phyloP scores from a whole-genome alignment of 2,797 vertebrate genomes.

The Sebastes nivosus region DNA sequence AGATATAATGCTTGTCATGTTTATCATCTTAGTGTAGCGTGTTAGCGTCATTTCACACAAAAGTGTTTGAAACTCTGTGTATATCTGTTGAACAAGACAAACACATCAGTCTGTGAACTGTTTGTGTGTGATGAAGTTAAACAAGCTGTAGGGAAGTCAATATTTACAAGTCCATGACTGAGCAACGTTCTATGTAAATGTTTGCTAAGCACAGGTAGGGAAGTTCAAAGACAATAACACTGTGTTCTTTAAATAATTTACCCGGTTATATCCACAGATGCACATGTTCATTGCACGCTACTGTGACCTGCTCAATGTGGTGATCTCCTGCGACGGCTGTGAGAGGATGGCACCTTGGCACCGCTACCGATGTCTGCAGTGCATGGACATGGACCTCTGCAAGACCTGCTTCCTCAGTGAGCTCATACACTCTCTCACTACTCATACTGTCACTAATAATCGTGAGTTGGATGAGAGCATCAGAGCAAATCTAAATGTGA shows the following conservation, averaged over 20 bases:
- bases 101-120: not conserved
- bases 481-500: not conserved
- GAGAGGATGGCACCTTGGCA: conserved; percentile 96
- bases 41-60: not conserved
- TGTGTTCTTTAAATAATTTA: too few species aligned
- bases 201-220: not conserved
- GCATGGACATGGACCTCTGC: conserved; percentile 98
- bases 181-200: not conserved
- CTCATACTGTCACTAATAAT: not conserved
- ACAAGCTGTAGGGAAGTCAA: not conserved
- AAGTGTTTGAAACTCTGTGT: not conserved
- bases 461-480: not conserved
- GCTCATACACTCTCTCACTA: conserved; percentile 21
- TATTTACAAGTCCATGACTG: not conserved
- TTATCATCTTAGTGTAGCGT: not conserved
- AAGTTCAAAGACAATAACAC: not conserved
- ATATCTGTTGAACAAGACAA: not conserved
- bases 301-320: conserved; percentile 94
- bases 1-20: not conserved
- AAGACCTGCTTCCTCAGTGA: conserved; percentile 98
- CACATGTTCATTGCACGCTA: conserved; percentile 99
- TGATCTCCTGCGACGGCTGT: conserved; percentile 97
- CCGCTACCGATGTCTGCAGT: conserved; percentile 95
- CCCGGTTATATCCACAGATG: conserved; percentile 83
- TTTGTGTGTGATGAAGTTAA: not conserved